Evolutionary conservation across 2,113 vertebrate genomes (phyloP).

Genomic region (Polyodon spathula): DNA sequence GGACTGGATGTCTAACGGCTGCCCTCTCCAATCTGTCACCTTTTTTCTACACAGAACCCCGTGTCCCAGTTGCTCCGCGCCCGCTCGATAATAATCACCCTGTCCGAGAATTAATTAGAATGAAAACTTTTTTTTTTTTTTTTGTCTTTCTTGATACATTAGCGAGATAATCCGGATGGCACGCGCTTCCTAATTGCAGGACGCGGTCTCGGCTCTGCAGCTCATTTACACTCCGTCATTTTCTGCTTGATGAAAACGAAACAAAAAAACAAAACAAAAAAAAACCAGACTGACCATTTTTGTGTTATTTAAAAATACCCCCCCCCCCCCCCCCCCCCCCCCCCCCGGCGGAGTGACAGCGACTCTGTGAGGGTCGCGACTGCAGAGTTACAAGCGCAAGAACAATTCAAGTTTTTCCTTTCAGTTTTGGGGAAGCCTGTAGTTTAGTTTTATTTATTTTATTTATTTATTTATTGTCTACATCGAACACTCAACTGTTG

Average conservation of each 20-base stretch:
- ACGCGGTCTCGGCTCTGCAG: slow-evolving; percentile 59
- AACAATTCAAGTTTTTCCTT: too few relatives aligned
- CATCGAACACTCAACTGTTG: too few relatives aligned
- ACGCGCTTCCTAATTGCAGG: slow-evolving; percentile 82
- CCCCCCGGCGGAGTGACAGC: too few relatives aligned
- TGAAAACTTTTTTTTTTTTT: slow-evolving; percentile 88
- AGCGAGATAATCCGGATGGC: slow-evolving; percentile 82
- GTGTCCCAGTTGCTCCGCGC: slow-evolving; percentile 74
- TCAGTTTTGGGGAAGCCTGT: too few relatives aligned
- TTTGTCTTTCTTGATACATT: slow-evolving; percentile 93
- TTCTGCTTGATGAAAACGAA: slow-evolving; percentile 80
- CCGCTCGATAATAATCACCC: slow-evolving; percentile 84
- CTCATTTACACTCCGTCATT: slow-evolving; percentile 72
- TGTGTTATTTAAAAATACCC: slow-evolving; percentile 6
- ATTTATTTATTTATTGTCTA: too few relatives aligned
- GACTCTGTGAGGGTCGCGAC: too few relatives aligned
- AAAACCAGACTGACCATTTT: slow-evolving; percentile 19
- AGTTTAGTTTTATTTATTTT: too few relatives aligned
- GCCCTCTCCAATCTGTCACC: slow-evolving; percentile 81
- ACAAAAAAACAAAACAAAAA: slow-evolving; percentile 53
- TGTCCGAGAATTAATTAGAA: slow-evolving; percentile 84
- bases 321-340: too few relatives aligned
- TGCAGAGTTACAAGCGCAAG: too few relatives aligned
- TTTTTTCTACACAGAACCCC: slow-evolving; percentile 45
- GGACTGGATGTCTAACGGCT: slow-evolving; percentile 71